phyloP scores from a whole-genome alignment of 2,888 invertebrate genomes.

The Tetropium fuscum region DNA sequence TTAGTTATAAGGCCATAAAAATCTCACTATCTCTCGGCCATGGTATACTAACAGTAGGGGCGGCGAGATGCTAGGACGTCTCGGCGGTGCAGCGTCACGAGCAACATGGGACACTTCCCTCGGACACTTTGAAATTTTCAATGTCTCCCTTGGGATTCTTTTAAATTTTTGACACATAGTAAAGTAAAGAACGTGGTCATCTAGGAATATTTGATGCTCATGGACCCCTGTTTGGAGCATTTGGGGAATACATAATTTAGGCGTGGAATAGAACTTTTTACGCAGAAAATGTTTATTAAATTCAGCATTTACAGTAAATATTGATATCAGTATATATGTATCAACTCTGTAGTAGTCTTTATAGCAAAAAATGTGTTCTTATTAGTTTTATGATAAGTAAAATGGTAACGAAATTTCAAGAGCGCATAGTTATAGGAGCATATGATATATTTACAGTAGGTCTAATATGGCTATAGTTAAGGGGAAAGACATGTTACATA shows the following conservation, averaged over 20 bases:
- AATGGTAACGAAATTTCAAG: no score
- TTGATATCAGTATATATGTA: no score
- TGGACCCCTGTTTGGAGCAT: conserved; percentile 40
- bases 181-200: conserved; percentile 66
- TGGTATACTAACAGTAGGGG: conserved; percentile 20
- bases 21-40: background rate
- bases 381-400: no score
- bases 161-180: conserved; percentile 68
- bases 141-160: conserved; percentile 65
- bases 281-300: background rate
- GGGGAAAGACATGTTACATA: no score
- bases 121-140: conserved; percentile 67
- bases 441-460: no score
- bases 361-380: no score
- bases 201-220: conserved; percentile 59
- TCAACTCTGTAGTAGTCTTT: no score
- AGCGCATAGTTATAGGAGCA: no score
- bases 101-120: conserved; percentile 64
- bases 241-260: conserved; percentile 48
- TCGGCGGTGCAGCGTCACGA: conserved; percentile 58
- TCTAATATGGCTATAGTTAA: no score
- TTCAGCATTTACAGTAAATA: no score
- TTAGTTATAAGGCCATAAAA: background rate
- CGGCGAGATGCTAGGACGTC: conserved; percentile 44
- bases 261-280: no score